Conservation (phyloP, 1,140 invertebrate species). For the Drosophila jambulina region DNA sequence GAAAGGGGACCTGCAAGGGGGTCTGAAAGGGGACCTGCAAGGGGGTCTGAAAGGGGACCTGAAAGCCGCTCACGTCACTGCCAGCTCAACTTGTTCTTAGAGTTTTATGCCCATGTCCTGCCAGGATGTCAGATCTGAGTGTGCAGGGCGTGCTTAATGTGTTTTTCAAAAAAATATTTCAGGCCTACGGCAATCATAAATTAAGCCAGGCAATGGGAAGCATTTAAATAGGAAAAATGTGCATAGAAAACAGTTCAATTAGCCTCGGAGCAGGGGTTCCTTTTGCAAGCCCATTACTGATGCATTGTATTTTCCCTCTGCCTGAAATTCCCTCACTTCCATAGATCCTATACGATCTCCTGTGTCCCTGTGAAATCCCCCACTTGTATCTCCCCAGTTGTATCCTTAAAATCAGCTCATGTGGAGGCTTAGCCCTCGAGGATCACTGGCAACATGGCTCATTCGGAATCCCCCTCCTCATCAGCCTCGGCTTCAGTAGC, state of each 20-base stretch:
- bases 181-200: background rate
- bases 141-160: background rate
- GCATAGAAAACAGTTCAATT: background rate
- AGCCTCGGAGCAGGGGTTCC: too few species aligned
- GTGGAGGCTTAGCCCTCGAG: background rate
- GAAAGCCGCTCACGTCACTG: conserved; percentile 49
- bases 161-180: background rate
- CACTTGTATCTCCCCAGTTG: background rate
- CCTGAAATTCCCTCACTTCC: background rate
- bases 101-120: conserved; percentile 39
- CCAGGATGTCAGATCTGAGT: background rate
- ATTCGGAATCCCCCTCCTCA: background rate
- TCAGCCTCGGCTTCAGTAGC: background rate
- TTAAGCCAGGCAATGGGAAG: background rate
- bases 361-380: background rate
- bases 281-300: too few species aligned
- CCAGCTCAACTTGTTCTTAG: conserved; percentile 47
- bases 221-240: background rate
- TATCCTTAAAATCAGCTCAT: background rate
- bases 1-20: background rate
- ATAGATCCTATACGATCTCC: background rate
- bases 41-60: background rate
- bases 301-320: too few species aligned
- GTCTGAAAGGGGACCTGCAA: background rate
- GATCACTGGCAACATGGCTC: background rate